A percentile compares a stretch with the other conserved stretches of the same genome.
phyloP scores from a whole-genome alignment of 2,113 vertebrate genomes.

The Gavialis gangeticus region DNA sequence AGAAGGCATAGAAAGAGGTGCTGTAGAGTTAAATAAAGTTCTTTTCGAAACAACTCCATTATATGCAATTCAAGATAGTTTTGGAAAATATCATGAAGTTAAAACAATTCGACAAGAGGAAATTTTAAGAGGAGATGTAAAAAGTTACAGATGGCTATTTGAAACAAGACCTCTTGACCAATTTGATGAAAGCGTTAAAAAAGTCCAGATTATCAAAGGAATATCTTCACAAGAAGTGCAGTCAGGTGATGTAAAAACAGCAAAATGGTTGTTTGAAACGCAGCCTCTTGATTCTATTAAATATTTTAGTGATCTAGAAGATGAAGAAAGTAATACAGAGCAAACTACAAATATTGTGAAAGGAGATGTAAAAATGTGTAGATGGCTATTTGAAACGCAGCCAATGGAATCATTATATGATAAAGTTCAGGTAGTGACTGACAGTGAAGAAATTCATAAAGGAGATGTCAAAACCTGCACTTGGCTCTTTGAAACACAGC shows the following conservation, averaged over 20 bases:
- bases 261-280: conserved; percentile 95
- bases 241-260: conserved; percentile 91
- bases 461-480: conserved; percentile 92
- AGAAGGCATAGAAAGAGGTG: conserved; percentile 86
- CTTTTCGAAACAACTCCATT: conserved; percentile 88
- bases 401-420: conserved; percentile 92
- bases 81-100: conserved; percentile 90
- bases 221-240: conserved; percentile 92
- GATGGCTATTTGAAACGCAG: conserved; percentile 94
- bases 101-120: conserved; percentile 91
- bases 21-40: conserved; percentile 87
- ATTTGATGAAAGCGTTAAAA: conserved; percentile 87
- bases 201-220: conserved; percentile 91
- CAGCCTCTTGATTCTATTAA: conserved; percentile 92
- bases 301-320: conserved; percentile 86
- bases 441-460: conserved; percentile 80
- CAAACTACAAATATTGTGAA: conserved; percentile 80
- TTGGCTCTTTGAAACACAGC: conserved; percentile 92
- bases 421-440: conserved; percentile 75
- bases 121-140: conserved; percentile 90
- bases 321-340: conserved; percentile 78
- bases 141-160: conserved; percentile 93
- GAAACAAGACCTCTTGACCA: conserved; percentile 92
- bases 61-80: conserved; percentile 91
- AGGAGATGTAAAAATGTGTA: conserved; percentile 91